These are phyloP conservation scores for Misgurnus anguillicaudatus DNA, from an alignment of 2,113 vertebrate species.

Conservation along the genomic window DNA sequence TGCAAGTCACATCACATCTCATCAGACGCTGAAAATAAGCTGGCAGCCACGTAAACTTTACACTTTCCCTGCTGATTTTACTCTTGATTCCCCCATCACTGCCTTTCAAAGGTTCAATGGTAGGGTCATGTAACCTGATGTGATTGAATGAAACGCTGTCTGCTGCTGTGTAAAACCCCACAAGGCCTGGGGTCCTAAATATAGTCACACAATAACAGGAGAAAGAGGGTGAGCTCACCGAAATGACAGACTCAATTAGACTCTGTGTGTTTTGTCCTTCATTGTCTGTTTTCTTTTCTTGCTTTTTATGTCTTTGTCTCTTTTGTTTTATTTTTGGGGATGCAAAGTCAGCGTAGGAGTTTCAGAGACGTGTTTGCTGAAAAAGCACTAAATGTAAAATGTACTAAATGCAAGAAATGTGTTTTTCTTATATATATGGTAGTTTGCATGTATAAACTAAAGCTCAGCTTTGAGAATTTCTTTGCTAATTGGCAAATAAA, in stretches of 20 bases:
- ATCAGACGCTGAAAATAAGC: background rate
- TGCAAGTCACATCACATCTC: constrained; percentile 15
- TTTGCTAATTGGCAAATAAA: no score
- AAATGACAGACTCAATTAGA: constrained; percentile 33
- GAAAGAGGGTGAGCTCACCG: constrained; percentile 14
- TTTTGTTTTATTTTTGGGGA: background rate
- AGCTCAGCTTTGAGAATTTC: no score
- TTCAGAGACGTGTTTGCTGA: constrained; percentile 14
- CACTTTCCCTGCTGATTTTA: constrained; percentile 11
- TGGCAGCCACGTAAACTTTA: background rate
- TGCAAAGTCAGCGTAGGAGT: constrained; percentile 18
- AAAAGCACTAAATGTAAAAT: background rate
- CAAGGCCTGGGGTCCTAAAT: constrained; percentile 29
- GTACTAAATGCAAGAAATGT: background rate
- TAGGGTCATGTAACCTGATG: constrained; percentile 11
- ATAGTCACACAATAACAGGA: constrained; percentile 19
- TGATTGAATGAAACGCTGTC: constrained; percentile 32
- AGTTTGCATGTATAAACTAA: no score
- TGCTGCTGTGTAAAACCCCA: background rate
- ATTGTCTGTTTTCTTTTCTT: constrained; percentile 10
- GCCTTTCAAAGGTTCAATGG: background rate
- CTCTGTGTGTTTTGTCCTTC: background rate
- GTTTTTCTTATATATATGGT: background rate
- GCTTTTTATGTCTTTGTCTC: constrained; percentile 11
- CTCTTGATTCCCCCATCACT: background rate